Evolutionary conservation across 1,140 invertebrate species (phyloP).

Genomic region (Trigoniulus corallinus): DNA sequence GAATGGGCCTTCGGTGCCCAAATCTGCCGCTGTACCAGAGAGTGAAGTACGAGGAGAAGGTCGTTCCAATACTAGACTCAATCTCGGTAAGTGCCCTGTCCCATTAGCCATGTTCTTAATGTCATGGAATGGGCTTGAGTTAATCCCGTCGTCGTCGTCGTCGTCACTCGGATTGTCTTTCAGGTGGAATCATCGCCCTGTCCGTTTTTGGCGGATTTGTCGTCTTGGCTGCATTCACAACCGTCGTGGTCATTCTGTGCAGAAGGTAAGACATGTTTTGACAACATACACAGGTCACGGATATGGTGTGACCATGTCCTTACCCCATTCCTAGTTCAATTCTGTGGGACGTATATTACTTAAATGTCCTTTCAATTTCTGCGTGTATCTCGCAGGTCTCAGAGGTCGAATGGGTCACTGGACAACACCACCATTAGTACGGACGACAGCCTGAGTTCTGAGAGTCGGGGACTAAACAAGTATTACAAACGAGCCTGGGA

Average conservation of each 20-base stretch:
- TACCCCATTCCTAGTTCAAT: not conserved
- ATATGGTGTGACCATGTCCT: not conserved
- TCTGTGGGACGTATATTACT: no score
- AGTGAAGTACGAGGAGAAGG: not conserved
- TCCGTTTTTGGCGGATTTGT: constrained; percentile 80
- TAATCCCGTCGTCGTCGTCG: no score
- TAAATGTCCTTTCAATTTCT: not conserved
- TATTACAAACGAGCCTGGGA: constrained; percentile 82
- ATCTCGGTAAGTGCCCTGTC: constrained; percentile 40
- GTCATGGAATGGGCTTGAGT: no score
- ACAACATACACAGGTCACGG: not conserved
- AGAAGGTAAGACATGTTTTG: constrained; percentile 50
- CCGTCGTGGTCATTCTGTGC: constrained; percentile 70
- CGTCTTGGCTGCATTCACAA: constrained; percentile 71
- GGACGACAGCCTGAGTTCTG: constrained; percentile 44
- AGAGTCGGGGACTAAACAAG: constrained; percentile 63
- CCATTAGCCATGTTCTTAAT: no score
- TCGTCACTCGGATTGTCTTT: constrained; percentile 9
- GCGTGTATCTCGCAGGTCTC: constrained; percentile 7
- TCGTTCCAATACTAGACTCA: constrained; percentile 47
- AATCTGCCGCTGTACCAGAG: not conserved
- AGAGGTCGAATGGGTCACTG: constrained; percentile 7
- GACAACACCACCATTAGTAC: constrained; percentile 23
- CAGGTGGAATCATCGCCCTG: constrained; percentile 66
- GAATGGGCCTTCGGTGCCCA: not conserved